A percentile compares a stretch with the other conserved stretches of the same genome.
phyloP scores from a whole-genome alignment of 2,113 vertebrate species.

The Gambusia holbrooki region DNA sequence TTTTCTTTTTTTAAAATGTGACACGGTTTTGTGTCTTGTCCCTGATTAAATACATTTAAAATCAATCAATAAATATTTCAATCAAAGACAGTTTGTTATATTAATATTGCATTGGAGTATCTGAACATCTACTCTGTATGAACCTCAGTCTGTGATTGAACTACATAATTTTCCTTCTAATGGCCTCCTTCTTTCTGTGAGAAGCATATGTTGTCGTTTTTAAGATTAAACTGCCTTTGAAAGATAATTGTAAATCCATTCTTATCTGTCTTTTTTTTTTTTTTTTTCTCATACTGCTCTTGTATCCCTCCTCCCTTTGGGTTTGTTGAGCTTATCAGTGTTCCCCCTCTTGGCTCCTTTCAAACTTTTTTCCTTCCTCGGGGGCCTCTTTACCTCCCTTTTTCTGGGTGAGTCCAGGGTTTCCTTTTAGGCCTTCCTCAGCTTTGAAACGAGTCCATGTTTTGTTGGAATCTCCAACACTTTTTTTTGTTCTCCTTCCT shows the following conservation, averaged over 20 bases:
- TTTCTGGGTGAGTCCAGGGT: conserved; percentile 35
- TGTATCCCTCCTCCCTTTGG: conserved; percentile 33
- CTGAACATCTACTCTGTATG: conserved; percentile 1
- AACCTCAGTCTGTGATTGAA: conserved; percentile 4
- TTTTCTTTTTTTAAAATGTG: no score
- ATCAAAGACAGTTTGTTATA: no score
- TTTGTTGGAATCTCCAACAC: conserved; percentile 50
- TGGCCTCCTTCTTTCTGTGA: conserved; percentile 19
- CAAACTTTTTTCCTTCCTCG: conserved; percentile 25
- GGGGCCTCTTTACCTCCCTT: conserved; percentile 48
- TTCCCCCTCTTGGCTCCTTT: conserved; percentile 44
- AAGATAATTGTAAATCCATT: conserved; percentile 20
- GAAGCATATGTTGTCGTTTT: conserved; percentile 19
- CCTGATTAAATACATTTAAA: no score
- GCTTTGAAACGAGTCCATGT: conserved; percentile 59
- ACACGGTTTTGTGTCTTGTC: no score
- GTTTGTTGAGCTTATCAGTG: conserved; percentile 63
- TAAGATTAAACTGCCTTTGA: conserved; percentile 1
- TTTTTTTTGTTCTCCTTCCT: conserved; percentile 24
- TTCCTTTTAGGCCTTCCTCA: conserved; percentile 49
- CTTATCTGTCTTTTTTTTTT: conserved; percentile 20
- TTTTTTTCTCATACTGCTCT: conserved; percentile 10
- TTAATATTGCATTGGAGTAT: background rate
- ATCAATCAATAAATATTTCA: no score
- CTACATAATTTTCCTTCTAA: conserved; percentile 21